Evolutionary conservation across 2,797 vertebrate species (phyloP).

Genomic region (Darevskia nairensis): DNA sequence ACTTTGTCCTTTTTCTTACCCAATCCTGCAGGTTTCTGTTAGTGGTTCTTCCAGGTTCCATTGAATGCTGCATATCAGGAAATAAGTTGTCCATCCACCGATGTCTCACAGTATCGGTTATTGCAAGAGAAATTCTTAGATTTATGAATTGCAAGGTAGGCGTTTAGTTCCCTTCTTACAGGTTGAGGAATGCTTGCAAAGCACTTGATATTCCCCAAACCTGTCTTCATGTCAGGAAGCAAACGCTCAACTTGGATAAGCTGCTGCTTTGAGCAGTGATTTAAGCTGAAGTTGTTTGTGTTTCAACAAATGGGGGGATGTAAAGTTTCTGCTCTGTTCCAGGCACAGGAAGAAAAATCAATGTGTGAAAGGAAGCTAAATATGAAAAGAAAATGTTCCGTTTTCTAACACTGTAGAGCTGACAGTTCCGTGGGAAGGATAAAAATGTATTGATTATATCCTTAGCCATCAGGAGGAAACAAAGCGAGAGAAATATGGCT

Average conservation of each 20-base stretch:
- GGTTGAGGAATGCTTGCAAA: slow-evolving; percentile 6
- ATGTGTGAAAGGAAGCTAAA: background rate
- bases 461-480: slow-evolving; percentile 18
- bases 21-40: background rate
- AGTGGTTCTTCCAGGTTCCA: background rate
- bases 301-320: slow-evolving; percentile 53
- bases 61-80: background rate
- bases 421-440: slow-evolving; percentile 15
- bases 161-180: slow-evolving; percentile 16
- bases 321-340: slow-evolving; percentile 45
- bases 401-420: slow-evolving; percentile 31
- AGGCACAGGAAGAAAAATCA: slow-evolving; percentile 30
- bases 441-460: slow-evolving; percentile 15
- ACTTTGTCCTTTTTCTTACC: background rate
- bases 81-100: background rate
- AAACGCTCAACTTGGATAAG: background rate
- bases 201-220: background rate
- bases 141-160: background rate
- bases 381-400: slow-evolving; percentile 26
- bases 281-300: slow-evolving; percentile 34
- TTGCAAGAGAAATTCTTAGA: background rate
- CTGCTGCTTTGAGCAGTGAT: background rate
- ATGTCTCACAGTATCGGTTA: background rate
- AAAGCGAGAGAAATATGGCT: slow-evolving; percentile 15
- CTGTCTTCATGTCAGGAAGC: background rate